phyloP scores from a whole-genome alignment of 2,113 vertebrate genomes.

The Pelusios castaneus region DNA sequence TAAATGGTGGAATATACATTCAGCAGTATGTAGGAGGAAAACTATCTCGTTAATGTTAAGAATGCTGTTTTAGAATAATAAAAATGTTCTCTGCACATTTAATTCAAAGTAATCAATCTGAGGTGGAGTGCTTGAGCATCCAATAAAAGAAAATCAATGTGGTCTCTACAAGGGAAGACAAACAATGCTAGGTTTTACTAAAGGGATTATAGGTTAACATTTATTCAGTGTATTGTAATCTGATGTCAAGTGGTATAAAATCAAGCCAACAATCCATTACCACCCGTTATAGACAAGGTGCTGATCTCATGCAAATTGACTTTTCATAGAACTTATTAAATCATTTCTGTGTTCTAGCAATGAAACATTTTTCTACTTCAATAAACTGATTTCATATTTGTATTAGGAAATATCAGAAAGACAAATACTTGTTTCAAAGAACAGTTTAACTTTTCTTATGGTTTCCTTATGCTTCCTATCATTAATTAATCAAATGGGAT shows the following conservation, averaged over 20 bases:
- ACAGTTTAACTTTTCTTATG: constrained; percentile 47
- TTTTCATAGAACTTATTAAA: constrained; percentile 85
- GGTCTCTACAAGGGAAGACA: constrained; percentile 85
- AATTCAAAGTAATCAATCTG: constrained; percentile 96
- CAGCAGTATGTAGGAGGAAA: constrained; percentile 6
- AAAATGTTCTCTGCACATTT: constrained; percentile 89
- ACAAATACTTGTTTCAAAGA: constrained; percentile 70
- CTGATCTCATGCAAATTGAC: constrained; percentile 88
- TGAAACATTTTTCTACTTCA: constrained; percentile 75
- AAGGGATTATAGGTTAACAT: constrained; percentile 96
- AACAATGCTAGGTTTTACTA: constrained; percentile 89
- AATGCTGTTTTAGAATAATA: constrained; percentile 82
- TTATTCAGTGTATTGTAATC: constrained; percentile 92
- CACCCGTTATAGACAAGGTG: constrained; percentile 86
- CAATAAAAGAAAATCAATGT: constrained; percentile 96
- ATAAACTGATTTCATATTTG: constrained; percentile 66
- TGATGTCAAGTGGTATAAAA: constrained; percentile 89
- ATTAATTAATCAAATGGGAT: constrained; percentile 58
- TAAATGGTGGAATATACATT: constrained; percentile 72
- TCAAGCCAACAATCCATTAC: constrained; percentile 92
- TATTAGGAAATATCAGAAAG: constrained; percentile 59
- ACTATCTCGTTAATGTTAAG: constrained; percentile 76
- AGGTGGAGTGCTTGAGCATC: constrained; percentile 87
- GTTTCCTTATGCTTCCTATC: constrained; percentile 25
- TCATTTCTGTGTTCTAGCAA: constrained; percentile 76